A percentile compares a stretch with the other conserved stretches of the same genome.
phyloP scores from a whole-genome alignment of 2,113 vertebrate species.

The Corythoichthys haematopterus region DNA sequence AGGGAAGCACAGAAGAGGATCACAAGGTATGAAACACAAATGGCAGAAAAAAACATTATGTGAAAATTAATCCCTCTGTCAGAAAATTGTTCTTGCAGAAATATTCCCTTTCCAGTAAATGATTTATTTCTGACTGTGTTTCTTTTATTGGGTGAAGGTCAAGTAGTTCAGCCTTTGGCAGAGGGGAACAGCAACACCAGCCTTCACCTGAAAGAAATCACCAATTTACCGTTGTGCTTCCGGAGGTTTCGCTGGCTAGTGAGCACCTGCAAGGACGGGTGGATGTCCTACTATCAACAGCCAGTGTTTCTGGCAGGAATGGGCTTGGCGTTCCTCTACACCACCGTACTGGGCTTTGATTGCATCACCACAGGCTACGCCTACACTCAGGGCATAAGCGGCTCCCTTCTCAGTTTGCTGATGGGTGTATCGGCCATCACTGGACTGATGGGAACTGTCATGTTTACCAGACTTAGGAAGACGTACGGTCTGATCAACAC shows the following conservation, averaged over 20 bases:
- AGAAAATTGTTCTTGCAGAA: background rate
- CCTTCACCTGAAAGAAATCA: conserved; percentile 44
- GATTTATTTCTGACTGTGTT: background rate
- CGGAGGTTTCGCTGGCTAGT: conserved; percentile 57
- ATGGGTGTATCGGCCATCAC: conserved; percentile 74
- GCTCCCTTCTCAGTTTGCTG: conserved; percentile 78
- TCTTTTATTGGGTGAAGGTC: conserved; percentile 38
- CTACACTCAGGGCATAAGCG: conserved; percentile 76
- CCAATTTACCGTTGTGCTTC: conserved; percentile 54
- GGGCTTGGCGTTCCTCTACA: conserved; percentile 78
- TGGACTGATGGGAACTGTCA: conserved; percentile 72
- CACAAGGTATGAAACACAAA: conserved; percentile 49
- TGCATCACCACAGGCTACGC: conserved; percentile 78
- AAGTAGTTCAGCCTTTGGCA: conserved; percentile 24
- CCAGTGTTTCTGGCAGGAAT: conserved; percentile 75
- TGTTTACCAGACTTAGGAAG: conserved; percentile 75
- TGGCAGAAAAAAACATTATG: background rate
- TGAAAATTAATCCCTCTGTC: background rate
- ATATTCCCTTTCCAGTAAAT: background rate
- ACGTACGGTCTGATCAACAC: conserved; percentile 72
- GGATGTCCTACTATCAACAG: conserved; percentile 73
- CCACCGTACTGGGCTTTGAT: conserved; percentile 76
- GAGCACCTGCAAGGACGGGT: conserved; percentile 65
- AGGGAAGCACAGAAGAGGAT: conserved; percentile 50
- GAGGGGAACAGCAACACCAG: conserved; percentile 50